Conservation (phyloP, 2,888 invertebrate genomes). For the Ochropleura plecta region DNA sequence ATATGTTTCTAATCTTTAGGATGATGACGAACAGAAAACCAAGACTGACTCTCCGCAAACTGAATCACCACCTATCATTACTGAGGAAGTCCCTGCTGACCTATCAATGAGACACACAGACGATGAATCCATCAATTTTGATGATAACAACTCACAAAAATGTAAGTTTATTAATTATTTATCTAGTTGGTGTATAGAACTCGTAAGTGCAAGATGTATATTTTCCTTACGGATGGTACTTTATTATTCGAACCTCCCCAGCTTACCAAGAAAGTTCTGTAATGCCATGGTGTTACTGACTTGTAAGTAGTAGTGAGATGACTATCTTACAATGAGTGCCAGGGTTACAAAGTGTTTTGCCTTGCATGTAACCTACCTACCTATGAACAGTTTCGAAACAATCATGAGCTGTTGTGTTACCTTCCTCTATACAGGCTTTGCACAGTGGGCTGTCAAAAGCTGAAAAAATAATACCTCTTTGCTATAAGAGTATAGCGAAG, state of each 20-base stretch:
- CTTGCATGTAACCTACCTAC: no score
- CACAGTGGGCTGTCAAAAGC: background rate
- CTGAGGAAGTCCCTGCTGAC: slow-evolving; percentile 73
- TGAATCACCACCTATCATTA: slow-evolving; percentile 85
- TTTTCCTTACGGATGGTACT: no score
- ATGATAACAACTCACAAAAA: slow-evolving; percentile 84
- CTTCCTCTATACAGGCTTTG: background rate
- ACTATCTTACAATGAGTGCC: background rate
- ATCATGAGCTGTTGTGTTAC: background rate
- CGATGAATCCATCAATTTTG: slow-evolving; percentile 81
- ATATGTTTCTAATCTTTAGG: slow-evolving; percentile 65
- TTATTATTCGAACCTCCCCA: no score
- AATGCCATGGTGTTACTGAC: no score
- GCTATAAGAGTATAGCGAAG: no score
- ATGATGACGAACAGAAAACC: slow-evolving; percentile 73
- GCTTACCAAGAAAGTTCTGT: no score
- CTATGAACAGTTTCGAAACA: background rate
- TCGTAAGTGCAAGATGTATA: no score
- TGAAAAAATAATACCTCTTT: no score
- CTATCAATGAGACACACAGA: slow-evolving; percentile 72
- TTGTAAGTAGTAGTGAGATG: no score
- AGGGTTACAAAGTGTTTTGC: background rate
- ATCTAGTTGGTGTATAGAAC: no score
- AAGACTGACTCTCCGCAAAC: slow-evolving; percentile 75
- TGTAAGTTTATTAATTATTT: slow-evolving; percentile 74